Conservation (phyloP, 2,888 invertebrate species). For the Ellobium chinense region DNA sequence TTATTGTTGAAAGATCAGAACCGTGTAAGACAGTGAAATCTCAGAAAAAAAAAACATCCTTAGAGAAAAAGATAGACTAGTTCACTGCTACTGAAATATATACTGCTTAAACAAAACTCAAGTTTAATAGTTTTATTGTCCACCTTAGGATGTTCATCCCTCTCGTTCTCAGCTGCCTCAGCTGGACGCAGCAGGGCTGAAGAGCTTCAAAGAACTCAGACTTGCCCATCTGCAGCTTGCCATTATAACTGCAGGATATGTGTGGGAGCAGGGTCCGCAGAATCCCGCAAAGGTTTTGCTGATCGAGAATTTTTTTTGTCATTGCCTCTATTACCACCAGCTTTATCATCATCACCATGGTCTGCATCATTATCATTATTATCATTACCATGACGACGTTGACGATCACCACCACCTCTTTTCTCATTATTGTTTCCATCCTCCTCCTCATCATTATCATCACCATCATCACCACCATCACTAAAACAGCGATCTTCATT, state of each 20-base stretch:
- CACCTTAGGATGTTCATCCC: too few species aligned
- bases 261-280: slow-evolving; percentile 2
- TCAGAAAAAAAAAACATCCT: too few species aligned
- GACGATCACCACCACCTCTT: slow-evolving; percentile 8
- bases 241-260: slow-evolving; percentile 5
- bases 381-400: too few species aligned
- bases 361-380: too few species aligned
- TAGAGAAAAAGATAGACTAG: not conserved
- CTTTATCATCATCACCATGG: too few species aligned
- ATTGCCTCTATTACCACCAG: too few species aligned
- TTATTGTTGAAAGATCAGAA: too few species aligned
- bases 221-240: slow-evolving; percentile 26
- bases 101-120: not conserved
- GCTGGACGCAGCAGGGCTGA: not conserved
- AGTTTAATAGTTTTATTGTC: not conserved
- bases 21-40: too few species aligned
- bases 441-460: too few species aligned
- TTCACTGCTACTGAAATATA: not conserved
- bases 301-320: too few species aligned
- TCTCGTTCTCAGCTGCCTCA: slow-evolving; percentile 2
- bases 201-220: not conserved
- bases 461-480: slow-evolving; percentile 25
- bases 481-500: slow-evolving; percentile 2
- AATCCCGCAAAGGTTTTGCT: too few species aligned
- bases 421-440: too few species aligned